These are phyloP conservation scores for Aythya baeri DNA, from an alignment of 2,113 vertebrate genomes.

Conservation along the genomic window DNA sequence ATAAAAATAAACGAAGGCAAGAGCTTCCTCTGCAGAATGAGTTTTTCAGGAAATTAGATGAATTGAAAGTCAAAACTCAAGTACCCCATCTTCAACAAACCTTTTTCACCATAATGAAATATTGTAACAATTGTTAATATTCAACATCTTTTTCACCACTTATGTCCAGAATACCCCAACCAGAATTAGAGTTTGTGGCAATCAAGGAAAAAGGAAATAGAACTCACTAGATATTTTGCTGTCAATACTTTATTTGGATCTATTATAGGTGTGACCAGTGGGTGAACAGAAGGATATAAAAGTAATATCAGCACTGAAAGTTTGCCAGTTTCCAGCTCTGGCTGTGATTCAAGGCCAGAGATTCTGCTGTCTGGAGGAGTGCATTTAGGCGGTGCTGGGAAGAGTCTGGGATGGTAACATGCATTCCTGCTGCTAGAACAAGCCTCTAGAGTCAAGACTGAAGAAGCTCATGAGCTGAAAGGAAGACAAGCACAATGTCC, in stretches of 20 bases:
- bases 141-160: neutral
- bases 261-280: neutral
- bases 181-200: neutral
- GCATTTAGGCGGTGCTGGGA: neutral
- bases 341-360: neutral
- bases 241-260: neutral
- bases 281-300: neutral
- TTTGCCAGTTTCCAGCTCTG: neutral
- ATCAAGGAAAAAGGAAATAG: neutral
- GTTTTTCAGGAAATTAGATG: neutral
- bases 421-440: neutral
- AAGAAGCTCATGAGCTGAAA: neutral
- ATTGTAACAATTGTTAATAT: neutral
- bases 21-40: neutral
- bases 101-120: neutral
- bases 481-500: neutral
- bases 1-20: neutral
- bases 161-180: neutral
- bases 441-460: neutral
- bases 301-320: neutral
- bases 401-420: neutral
- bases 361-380: neutral
- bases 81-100: neutral
- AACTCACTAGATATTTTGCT: neutral
- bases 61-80: neutral